A percentile compares a stretch with the other conserved stretches of the same genome.
Evolutionary conservation across 2,113 vertebrate genomes (phyloP).

Genomic region (Turnix velox): DNA sequence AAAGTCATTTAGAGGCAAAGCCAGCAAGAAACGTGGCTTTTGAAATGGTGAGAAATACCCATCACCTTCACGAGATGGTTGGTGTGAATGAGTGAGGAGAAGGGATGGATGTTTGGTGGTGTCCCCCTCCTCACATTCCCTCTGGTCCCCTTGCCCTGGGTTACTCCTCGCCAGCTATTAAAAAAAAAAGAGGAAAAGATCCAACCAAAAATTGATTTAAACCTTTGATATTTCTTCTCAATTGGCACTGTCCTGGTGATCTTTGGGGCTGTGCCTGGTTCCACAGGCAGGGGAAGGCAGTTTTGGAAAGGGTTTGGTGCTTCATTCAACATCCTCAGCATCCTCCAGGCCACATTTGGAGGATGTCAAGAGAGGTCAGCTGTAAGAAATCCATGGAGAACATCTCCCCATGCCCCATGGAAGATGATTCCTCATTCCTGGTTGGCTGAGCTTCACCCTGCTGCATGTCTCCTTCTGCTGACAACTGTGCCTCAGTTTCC

Average conservation of each 20-base stretch:
- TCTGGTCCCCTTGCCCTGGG: background rate
- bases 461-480: fast-evolving
- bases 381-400: background rate
- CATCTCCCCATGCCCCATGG: background rate
- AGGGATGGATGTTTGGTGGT: background rate
- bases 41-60: background rate
- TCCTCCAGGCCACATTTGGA: fast-evolving
- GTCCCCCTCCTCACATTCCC: fast-evolving
- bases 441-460: background rate
- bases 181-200: background rate
- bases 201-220: fast-evolving
- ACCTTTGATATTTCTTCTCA: background rate
- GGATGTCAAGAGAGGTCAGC: background rate
- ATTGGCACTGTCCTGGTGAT: fast-evolving
- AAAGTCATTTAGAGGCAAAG: conserved; percentile 54
- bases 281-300: background rate
- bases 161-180: background rate
- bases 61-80: background rate
- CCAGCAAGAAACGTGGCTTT: background rate
- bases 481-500: background rate
- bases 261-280: background rate
- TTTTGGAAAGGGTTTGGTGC: background rate
- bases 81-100: background rate
- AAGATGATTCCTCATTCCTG: fast-evolving
- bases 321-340: fast-evolving